Base-by-base conservation (phyloP, 1,140 invertebrate genomes). In the Drosophila bocqueti region DNA sequence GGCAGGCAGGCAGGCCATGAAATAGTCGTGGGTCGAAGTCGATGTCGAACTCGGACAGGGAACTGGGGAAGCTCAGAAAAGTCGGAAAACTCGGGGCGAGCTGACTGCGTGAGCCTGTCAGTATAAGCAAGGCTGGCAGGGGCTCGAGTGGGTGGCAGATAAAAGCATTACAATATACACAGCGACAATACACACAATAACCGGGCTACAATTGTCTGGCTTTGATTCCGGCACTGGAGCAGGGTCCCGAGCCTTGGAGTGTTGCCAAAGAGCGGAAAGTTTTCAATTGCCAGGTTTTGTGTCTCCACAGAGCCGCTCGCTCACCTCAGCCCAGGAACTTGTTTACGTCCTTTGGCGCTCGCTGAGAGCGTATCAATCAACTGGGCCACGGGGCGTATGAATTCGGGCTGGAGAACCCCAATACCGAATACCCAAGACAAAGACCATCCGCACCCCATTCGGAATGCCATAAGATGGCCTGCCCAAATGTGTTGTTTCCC, bases 301-400 rank as follows among this genome's bases (percentile, higher is more conserved):
- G 40, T 69, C 67, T 79, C 67, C 57, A 55, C 68, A 47, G 31
- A 50, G 36, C 18, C 31, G 57, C 58, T 57, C 46, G 57, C 58
- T 57, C 46, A 52, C 40, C 45, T 67, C 47, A 47, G 47, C 5
- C 50, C 31, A 29, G 24, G 15, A 49, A 68, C 62, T 71, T 78
- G 79, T 77, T 82, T 78, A 59, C 74, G 69, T 78, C 60, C 75
- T 79, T 74, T 21, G 71, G 18, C 42, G 45, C 21, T 58, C 43
- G 50, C 60, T 24, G 61, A 77, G 73, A 68, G 52, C 62, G 74
- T 79, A 81, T 85, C 77, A 85, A 85, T 85, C 82, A 78, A 85
- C 52, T 66, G 74, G 52, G 81, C 67, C 66, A 76, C 66, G 59
- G 59, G 59, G 66, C 63, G 71, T 79, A 67, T 64, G 50, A 63